phyloP scores from a whole-genome alignment of 30 jellyfish, hydroid and myxozoan genomes.

The Rhopilema esculentum region DNA sequence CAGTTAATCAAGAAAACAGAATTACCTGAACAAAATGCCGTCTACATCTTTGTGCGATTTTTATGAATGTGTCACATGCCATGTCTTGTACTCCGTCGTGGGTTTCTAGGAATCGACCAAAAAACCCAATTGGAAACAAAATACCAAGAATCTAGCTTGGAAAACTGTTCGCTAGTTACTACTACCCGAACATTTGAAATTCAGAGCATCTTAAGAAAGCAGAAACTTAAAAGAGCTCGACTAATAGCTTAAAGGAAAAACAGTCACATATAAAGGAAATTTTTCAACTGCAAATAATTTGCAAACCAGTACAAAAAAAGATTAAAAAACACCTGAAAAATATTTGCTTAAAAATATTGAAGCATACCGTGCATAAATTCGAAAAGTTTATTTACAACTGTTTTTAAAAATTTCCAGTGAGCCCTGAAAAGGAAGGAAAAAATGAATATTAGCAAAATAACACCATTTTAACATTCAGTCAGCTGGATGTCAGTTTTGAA shows the following conservation, averaged over 20 bases:
- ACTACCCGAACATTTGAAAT: too few species aligned
- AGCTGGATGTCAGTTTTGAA: too few species aligned
- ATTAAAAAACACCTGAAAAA: background rate
- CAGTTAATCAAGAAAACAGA: too few species aligned
- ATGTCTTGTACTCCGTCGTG: constrained; percentile 99
- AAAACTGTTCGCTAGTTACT: too few species aligned
- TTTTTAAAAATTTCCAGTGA: constrained; percentile 95
- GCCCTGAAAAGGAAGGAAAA: constrained; percentile 80
- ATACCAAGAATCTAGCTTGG: too few species aligned
- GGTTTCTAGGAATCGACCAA: constrained; percentile 76
- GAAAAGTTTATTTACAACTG: constrained; percentile 98
- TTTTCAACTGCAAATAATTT: too few species aligned
- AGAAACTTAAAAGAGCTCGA: too few species aligned
- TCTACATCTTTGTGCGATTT: constrained; percentile 97
- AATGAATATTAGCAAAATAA: background rate
- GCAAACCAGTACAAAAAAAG: background rate
- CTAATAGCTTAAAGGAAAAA: too few species aligned
- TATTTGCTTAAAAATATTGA: too few species aligned
- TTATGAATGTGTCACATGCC: constrained; percentile 99
- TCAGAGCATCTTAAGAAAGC: too few species aligned
- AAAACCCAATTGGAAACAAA: too few species aligned
- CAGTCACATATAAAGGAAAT: too few species aligned
- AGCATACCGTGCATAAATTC: constrained; percentile 99
- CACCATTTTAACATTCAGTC: background rate
- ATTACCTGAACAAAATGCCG: constrained; percentile 96